Evolutionary conservation across 92 coral and sea anemone genomes (phyloP).

Genomic region (Montipora capitata): DNA sequence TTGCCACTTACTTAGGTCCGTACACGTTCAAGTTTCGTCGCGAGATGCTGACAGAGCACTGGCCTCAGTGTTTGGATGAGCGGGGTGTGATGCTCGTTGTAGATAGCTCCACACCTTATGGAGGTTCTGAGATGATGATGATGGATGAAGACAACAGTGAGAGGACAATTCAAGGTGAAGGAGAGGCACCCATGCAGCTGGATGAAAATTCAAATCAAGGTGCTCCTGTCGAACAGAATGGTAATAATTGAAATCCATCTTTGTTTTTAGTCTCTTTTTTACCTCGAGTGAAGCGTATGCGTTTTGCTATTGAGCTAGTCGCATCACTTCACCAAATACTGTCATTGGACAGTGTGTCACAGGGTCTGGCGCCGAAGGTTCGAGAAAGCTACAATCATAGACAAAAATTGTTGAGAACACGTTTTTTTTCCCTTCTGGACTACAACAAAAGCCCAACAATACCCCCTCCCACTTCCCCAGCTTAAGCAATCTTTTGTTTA

Average conservation of each 20-base stretch:
- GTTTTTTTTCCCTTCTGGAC: too few species aligned
- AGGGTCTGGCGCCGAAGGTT: too few species aligned
- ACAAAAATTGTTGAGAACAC: too few species aligned
- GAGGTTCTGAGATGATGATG: slow-evolving; percentile 69
- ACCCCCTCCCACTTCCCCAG: too few species aligned
- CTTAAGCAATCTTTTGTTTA: too few species aligned
- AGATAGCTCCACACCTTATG: slow-evolving; percentile 81
- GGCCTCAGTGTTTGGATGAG: slow-evolving; percentile 97
- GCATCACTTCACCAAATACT: too few species aligned
- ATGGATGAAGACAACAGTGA: slow-evolving; percentile 44
- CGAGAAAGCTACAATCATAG: too few species aligned
- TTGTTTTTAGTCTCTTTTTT: not conserved
- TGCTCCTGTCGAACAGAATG: slow-evolving; percentile 23
- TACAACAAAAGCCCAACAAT: too few species aligned
- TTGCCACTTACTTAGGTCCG: slow-evolving; percentile 98
- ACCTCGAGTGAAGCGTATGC: not conserved
- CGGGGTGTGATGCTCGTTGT: slow-evolving; percentile 94
- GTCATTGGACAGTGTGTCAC: too few species aligned
- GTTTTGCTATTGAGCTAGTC: not conserved
- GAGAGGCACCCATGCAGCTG: slow-evolving; percentile 1
- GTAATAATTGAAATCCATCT: not conserved
- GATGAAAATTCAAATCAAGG: slow-evolving; percentile 65
- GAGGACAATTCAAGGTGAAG: not conserved
- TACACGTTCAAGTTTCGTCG: slow-evolving; percentile 93
- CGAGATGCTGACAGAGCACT: slow-evolving; percentile 91